Evolutionary conservation across 2,113 vertebrate genomes (phyloP), one percentile per base, ranked within the genome.

Genomic region (Stomatorhinus ivindoensis): DNA sequence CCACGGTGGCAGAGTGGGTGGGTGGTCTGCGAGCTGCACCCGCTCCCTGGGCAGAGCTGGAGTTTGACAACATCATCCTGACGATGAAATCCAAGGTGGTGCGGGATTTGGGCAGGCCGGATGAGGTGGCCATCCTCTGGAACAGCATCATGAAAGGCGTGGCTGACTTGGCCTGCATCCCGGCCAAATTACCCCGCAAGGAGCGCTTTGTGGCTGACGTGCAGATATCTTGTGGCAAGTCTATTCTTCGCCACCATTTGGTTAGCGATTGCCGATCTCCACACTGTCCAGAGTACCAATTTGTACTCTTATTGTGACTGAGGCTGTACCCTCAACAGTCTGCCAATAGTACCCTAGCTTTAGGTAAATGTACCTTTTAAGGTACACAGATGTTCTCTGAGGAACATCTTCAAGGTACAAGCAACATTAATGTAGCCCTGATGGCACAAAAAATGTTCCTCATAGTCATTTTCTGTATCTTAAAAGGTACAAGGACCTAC

Each of bases 201-300:
- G 96, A 98, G 90, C 96, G 96, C 11, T 95, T 96, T 69, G 96
- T 98, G 0, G 89, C 95, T 0, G 96, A 97, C 3, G 95, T 97
- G 90, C 96, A 98, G 90, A 96, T 97, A 91, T 95, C 96, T 88
- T 13, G 87, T 0, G 97, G 97, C 96, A 84, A 88, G 94, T 87
- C 3, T 10, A 87, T n/a, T 1, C 19, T 46, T 9, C 17, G n/a
- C 35, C 19, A 44, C n/a, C 87, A 3, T 11, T 15, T 21, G 31
- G 19, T 44, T 65, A 13, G 39, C 0, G 10, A 48, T 31, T 17
- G 31, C 15, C 15, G 27, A 47, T 51, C 27, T 17, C n/a, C n/a
- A 51, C 48, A 51, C 47, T n/a, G 46, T 46, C 8, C 5, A 58
- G 55, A 58, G 6, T 24, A 58, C 24, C 7, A 61, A 61, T n/a